These are phyloP conservation scores for Hylaeus volcanicus DNA, from an alignment of 1,140 invertebrate genomes.

Conservation along the genomic window DNA sequence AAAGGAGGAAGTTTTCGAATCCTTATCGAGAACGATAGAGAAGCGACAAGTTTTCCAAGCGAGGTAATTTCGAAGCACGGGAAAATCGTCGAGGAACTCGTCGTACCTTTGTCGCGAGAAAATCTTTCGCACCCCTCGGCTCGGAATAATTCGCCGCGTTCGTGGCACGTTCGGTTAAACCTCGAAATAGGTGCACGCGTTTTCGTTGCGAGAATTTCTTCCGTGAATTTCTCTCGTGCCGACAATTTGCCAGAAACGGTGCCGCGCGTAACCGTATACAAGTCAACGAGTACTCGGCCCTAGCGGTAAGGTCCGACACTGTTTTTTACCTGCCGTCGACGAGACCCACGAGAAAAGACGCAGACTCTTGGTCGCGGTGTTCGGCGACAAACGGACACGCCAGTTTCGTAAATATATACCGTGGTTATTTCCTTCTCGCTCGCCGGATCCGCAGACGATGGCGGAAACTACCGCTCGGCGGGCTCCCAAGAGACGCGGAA, in stretches of 20 bases:
- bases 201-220: neutral
- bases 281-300: neutral
- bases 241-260: conserved; percentile 12
- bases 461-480: neutral
- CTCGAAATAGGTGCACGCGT: neutral
- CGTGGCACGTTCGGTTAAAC: too few relatives aligned
- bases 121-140: neutral
- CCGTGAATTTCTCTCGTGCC: conserved; percentile 26
- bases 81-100: neutral
- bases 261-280: conserved; percentile 20
- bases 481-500: neutral
- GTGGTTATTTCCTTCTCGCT: neutral
- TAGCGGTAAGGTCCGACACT: neutral
- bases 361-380: too few relatives aligned
- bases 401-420: conserved; percentile 2
- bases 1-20: too few relatives aligned
- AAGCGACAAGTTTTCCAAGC: too few relatives aligned
- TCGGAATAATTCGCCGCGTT: neutral
- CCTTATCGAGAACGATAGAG: neutral
- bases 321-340: conserved; percentile 16
- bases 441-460: neutral
- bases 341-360: conserved; percentile 9
- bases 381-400: neutral
- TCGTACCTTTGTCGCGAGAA: neutral
- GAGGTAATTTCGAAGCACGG: neutral